phyloP scores from a whole-genome alignment of 2,888 invertebrate genomes.

The Augiades crinisus region DNA sequence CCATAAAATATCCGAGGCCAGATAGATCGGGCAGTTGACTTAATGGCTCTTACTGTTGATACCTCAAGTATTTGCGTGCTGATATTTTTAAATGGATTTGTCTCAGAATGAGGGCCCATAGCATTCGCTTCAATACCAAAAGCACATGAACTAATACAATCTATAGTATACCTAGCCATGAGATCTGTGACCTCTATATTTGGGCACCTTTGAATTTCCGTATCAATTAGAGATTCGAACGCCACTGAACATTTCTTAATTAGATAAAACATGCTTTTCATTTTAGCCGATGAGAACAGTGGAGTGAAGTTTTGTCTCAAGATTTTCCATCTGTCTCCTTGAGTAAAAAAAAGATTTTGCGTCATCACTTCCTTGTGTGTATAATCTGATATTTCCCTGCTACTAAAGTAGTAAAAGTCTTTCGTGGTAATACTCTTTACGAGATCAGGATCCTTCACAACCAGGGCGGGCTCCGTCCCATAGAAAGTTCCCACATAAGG shows the following conservation, averaged over 20 bases:
- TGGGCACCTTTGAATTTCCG: slow-evolving; percentile 29
- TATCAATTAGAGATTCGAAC: slow-evolving; percentile 46
- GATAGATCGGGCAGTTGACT: slow-evolving; percentile 39
- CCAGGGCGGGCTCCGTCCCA: slow-evolving; percentile 56
- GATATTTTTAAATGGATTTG: slow-evolving; percentile 46
- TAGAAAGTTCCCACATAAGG: slow-evolving; percentile 55
- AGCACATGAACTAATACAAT: slow-evolving; percentile 50
- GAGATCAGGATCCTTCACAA: slow-evolving; percentile 53
- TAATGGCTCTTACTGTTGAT: slow-evolving; percentile 40
- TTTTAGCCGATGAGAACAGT: slow-evolving; percentile 57
- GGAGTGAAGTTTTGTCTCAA: slow-evolving; percentile 57
- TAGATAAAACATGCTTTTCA: slow-evolving; percentile 62
- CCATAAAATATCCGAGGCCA: slow-evolving; percentile 57
- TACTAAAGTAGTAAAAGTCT: slow-evolving; percentile 59
- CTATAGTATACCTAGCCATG: slow-evolving; percentile 53
- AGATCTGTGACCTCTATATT: slow-evolving; percentile 42
- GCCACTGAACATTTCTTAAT: slow-evolving; percentile 44
- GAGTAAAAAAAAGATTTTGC: slow-evolving; percentile 46
- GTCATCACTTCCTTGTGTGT: slow-evolving; percentile 44
- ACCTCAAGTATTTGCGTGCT: slow-evolving; percentile 45
- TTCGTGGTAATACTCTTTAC: slow-evolving; percentile 53
- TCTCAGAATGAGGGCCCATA: slow-evolving; percentile 37
- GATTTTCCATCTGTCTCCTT: slow-evolving; percentile 60
- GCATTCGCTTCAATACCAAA: slow-evolving; percentile 57
- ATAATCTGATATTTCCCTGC: slow-evolving; percentile 49